Conservation (phyloP, 2,888 invertebrate species). For the Agrotis segetum region DNA sequence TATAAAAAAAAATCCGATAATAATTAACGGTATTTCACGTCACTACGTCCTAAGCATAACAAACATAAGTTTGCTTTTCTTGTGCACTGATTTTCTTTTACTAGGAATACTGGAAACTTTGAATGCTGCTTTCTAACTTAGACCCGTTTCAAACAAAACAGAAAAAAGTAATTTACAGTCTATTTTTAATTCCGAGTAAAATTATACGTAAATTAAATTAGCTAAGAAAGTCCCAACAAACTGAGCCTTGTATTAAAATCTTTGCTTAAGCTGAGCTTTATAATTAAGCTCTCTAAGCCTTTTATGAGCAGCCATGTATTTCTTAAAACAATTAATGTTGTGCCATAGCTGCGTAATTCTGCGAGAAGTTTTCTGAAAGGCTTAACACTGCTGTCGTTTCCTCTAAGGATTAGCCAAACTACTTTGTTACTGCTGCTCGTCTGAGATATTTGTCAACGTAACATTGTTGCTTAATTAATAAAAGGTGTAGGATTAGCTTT, state of each 20-base stretch:
- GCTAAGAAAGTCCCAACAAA: conserved; percentile 33
- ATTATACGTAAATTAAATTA: conserved; percentile 44
- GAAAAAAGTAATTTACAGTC: conserved; percentile 6
- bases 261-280: conserved; percentile 44
- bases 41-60: neutral
- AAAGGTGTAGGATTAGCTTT: conserved; percentile 33
- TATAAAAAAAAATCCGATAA: too few species aligned
- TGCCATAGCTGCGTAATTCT: conserved; percentile 65
- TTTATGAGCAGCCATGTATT: conserved; percentile 69
- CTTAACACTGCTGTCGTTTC: conserved; percentile 71
- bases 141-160: neutral
- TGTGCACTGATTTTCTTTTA: neutral
- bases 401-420: conserved; percentile 70
- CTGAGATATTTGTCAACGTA: conserved; percentile 63
- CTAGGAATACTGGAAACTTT: neutral
- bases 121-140: neutral
- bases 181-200: conserved; percentile 9
- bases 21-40: too few species aligned
- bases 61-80: neutral
- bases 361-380: conserved; percentile 70
- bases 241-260: conserved; percentile 41
- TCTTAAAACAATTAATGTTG: conserved; percentile 76
- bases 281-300: conserved; percentile 64
- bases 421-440: conserved; percentile 66
- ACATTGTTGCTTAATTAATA: conserved; percentile 53